Evolutionary conservation across 2,113 vertebrate genomes (phyloP).

Genomic region (Myrmophylax atrothorax): DNA sequence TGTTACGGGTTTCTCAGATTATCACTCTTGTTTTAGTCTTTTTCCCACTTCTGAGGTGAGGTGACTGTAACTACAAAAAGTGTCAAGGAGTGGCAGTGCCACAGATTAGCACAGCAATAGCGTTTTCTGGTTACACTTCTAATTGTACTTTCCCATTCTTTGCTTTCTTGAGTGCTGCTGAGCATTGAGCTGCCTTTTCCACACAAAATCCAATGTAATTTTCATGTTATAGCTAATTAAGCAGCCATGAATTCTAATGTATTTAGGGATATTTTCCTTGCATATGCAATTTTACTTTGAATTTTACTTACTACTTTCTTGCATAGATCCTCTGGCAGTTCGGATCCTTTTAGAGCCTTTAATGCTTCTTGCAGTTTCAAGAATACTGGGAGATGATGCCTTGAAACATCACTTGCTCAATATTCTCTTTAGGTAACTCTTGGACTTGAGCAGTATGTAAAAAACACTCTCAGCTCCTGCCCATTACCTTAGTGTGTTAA

Average conservation of each 20-base stretch:
- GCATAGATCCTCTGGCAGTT: neutral
- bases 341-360: neutral
- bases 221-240: neutral
- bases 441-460: neutral
- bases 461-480: neutral
- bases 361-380: neutral
- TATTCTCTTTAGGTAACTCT: neutral
- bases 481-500: neutral
- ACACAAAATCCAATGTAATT: neutral
- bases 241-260: neutral
- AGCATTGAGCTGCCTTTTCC: neutral
- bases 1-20: neutral
- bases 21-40: neutral
- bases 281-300: neutral
- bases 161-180: neutral
- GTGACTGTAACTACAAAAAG: neutral
- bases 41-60: neutral
- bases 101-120: neutral
- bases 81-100: neutral
- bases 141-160: neutral
- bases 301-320: neutral
- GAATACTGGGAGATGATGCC: neutral
- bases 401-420: neutral
- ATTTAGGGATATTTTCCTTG: neutral
- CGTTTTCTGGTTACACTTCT: neutral